Evolutionary conservation across 2,113 vertebrate genomes (phyloP), one percentile per base, ranked within the genome.

Genomic region (Leuciscus idus): DNA sequence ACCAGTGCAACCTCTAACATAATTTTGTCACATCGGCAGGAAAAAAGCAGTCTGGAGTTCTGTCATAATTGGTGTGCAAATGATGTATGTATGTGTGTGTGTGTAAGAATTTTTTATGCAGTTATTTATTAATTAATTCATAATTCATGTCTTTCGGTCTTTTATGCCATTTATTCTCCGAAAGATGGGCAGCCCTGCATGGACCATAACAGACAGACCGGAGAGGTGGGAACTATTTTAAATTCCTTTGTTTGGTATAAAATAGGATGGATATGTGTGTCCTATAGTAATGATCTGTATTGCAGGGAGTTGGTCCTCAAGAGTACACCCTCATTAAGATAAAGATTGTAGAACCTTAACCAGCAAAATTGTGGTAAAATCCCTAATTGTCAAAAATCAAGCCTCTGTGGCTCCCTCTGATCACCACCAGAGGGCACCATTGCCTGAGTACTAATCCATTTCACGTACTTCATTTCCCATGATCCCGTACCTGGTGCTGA

Each of bases 131-230:
- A 4, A 39, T 36, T 26, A 26, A 26, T 26, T 26, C 26, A 26
- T 26, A 26, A 26, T 26, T 26, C 26, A 26, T 26, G 1, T 26
- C 26, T 26, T 26, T 26, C 1, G 11, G 46, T 59, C 64, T 87
- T 93, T 79, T 91, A 99, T 17, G 99, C 98, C 28, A 97, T 99
- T 93, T 99, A 96, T 93, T 99, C 97, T 86, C 97, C 98, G 57
- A 99, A 97, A 92, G 98, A 99, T 92, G 97, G 97, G 21, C 98
- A 99, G 84, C 98, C 98, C 59, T 99, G 98, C 88, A 98, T 99
- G 98, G 98, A 99, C 92, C 98, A 99, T 87, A 98, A 99, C 93
- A 96, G 98, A 91, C 98, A 99, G 92, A 97, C 97, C 64, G 98
- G 98, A 92, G 98, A 99, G 97, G 98, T 99, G 93, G 2, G 75